Conservation (phyloP, 2,888 invertebrate genomes). For the Zhengitettix transpicula region DNA sequence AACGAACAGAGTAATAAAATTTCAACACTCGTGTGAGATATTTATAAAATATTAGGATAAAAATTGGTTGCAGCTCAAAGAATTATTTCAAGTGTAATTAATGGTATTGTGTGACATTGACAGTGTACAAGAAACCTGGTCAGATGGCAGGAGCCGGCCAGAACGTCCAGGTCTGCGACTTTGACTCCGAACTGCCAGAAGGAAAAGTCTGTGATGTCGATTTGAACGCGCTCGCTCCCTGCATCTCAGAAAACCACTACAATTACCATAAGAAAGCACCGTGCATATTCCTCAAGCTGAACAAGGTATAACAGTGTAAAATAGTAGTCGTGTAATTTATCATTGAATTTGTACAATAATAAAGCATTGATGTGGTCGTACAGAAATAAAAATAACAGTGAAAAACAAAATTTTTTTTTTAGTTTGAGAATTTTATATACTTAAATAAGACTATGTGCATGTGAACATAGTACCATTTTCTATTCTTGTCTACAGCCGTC, state of each 20-base stretch:
- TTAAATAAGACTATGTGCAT: too few relatives aligned
- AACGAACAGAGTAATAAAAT: too few relatives aligned
- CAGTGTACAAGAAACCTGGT: conserved; percentile 25
- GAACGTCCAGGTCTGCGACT: conserved; percentile 46
- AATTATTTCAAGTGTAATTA: too few relatives aligned
- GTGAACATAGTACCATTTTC: too few relatives aligned
- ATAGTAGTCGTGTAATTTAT: background rate
- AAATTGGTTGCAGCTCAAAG: too few relatives aligned
- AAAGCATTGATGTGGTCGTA: background rate
- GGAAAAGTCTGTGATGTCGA: conserved; percentile 74
- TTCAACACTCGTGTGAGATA: too few relatives aligned
- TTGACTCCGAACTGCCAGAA: conserved; percentile 37
- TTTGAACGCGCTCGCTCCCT: conserved; percentile 52
- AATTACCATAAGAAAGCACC: conserved; percentile 78
- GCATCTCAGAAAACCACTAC: conserved; percentile 60
- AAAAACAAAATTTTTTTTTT: background rate
- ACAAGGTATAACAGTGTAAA: conserved; percentile 48
- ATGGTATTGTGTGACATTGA: conserved; percentile 14
- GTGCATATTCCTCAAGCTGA: conserved; percentile 91
- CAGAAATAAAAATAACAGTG: background rate
- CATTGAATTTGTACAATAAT: background rate
- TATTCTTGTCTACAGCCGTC: too few relatives aligned
- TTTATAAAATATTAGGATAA: too few relatives aligned
- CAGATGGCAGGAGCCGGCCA: conserved; percentile 22
- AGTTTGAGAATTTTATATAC: too few relatives aligned